phyloP scores from a whole-genome alignment of 2,888 invertebrate species.

The Eugnorisma glareosa region DNA sequence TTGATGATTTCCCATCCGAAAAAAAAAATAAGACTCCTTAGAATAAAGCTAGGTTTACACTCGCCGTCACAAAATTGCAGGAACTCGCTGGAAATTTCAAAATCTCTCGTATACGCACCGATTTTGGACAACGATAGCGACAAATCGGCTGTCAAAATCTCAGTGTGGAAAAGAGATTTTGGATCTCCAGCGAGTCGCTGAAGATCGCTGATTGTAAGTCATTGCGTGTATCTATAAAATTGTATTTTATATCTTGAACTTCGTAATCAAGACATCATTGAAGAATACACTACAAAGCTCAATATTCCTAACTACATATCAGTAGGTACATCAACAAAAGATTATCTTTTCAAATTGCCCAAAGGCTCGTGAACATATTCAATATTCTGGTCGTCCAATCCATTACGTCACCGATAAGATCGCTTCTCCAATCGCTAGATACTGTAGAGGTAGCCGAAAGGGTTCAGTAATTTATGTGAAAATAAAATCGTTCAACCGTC shows the following conservation, averaged over 20 bases:
- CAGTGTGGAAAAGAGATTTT: background rate
- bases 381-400: constrained; percentile 69
- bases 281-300: background rate
- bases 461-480: constrained; percentile 65
- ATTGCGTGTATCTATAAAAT: background rate
- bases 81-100: background rate
- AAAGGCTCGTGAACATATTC: constrained; percentile 59
- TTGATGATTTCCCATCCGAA: no score
- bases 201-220: background rate
- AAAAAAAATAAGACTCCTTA: no score
- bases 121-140: background rate
- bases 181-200: background rate
- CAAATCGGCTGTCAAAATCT: background rate
- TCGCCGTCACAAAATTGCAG: background rate
- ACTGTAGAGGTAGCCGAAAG: constrained; percentile 59
- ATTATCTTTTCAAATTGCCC: constrained; percentile 62
- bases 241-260: background rate
- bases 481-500: constrained; percentile 61
- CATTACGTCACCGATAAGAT: constrained; percentile 69
- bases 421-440: constrained; percentile 59
- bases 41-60: background rate
- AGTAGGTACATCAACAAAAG: constrained; percentile 42
- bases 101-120: background rate
- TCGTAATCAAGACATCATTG: background rate
- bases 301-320: constrained; percentile 11